Conservation (phyloP, 2,113 vertebrate species). For the Cheilinus undulatus region DNA sequence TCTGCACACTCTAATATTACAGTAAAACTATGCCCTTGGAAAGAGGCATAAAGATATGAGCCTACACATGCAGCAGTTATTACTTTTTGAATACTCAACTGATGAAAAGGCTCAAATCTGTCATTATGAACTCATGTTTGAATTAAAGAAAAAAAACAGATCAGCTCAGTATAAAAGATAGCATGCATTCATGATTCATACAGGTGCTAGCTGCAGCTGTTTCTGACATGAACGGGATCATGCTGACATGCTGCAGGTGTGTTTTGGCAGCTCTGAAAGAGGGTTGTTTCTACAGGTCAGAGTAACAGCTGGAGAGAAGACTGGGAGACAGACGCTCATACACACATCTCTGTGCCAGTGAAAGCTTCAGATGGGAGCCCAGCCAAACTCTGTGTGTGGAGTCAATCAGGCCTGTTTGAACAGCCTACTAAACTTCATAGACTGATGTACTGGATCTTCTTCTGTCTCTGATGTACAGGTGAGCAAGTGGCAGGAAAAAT, state of each 20-base stretch:
- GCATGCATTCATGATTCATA: constrained; percentile 6
- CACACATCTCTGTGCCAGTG: constrained; percentile 50
- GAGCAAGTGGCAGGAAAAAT: constrained; percentile 35
- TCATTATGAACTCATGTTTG: too few relatives aligned
- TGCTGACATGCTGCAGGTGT: constrained; percentile 21
- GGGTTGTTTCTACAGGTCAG: constrained; percentile 12
- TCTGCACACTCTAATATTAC: too few relatives aligned
- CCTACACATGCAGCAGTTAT: too few relatives aligned
- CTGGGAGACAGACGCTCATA: constrained; percentile 33
- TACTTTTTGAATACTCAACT: too few relatives aligned
- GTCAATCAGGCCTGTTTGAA: constrained; percentile 43
- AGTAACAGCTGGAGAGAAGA: constrained; percentile 48
- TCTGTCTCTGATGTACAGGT: constrained; percentile 29
- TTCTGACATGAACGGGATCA: background rate
- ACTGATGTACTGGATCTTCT: constrained; percentile 7
- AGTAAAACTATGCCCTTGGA: too few relatives aligned
- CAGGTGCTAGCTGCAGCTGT: constrained; percentile 22
- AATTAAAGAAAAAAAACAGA: background rate
- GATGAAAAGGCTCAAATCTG: too few relatives aligned
- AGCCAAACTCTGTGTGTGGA: constrained; percentile 27
- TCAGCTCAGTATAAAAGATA: background rate
- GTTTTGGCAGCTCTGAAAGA: constrained; percentile 16
- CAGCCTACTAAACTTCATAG: constrained; percentile 27
- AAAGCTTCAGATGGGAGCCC: constrained; percentile 17
- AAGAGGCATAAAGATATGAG: too few relatives aligned